phyloP scores from a whole-genome alignment of 2,113 vertebrate genomes.

The Echinops telfairi region DNA sequence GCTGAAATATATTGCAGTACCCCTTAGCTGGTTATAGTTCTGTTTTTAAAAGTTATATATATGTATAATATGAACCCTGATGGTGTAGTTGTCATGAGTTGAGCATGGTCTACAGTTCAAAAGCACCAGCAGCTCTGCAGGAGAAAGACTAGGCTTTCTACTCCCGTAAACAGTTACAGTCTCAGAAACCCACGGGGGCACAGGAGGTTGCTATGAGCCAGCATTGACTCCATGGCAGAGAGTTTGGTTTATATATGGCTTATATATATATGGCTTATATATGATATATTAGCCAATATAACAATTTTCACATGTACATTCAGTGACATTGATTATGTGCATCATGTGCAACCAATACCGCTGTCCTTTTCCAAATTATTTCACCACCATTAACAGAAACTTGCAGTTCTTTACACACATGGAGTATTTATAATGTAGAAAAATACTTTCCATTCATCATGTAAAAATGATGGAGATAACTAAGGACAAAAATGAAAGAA shows the following conservation, averaged over 20 bases:
- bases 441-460: neutral
- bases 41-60: neutral
- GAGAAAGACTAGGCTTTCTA: no score
- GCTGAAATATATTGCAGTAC: neutral
- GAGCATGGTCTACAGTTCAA: no score
- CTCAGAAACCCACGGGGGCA: no score
- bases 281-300: neutral
- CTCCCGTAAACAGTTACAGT: no score
- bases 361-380: neutral
- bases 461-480: neutral
- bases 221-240: no score
- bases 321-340: neutral
- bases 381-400: neutral
- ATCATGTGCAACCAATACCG: neutral
- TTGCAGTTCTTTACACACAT: neutral
- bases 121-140: no score
- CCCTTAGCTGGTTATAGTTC: neutral
- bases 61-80: no score
- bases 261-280: no score
- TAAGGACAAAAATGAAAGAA: slow-evolving; percentile 20
- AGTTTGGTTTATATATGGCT: no score
- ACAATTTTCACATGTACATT: neutral
- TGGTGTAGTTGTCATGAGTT: no score
- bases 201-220: no score
- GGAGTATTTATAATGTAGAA: neutral